Evolutionary conservation across 2,797 vertebrate species (phyloP), one percentile per base, ranked within the genome.

Genomic region (Amblyraja radiata): DNA sequence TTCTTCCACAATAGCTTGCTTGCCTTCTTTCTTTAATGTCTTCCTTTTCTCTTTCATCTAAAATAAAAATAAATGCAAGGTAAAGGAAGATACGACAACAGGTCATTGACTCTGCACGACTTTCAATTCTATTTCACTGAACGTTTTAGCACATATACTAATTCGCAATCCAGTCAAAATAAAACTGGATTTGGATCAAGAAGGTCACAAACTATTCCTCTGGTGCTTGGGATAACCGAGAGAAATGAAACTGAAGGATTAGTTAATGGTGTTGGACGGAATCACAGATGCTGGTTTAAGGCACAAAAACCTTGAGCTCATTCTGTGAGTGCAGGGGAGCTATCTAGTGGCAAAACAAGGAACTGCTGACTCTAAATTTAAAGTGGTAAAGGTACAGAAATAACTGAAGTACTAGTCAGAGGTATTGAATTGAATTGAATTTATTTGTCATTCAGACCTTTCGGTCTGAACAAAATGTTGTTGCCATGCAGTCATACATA

Each of bases 1-100:
- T 94, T 99, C 99, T 93, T 99, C 98, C 83, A 99, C 95, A 54
- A 94, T 94, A 93, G 95, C 94, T 88, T 96, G 21, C 94, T 99
- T 99, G 63, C 99, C 98, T 7, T 99, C 98, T 94, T 99, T 99
- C 96, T 99, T 99, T 90, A 99, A 93, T 94, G 98, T 98, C 95
- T 99, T 99, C 96, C 96, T 99, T 96, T 99, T 98, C 95, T 99
- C 98, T 95, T 97, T 98, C 94, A 98, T 98, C 99, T 99, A 93
- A 94, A 94, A 94, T 94, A 0, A 21, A 93, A 93, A 94, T 54
- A 68, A 39, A 58, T 54, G 46, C 46, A 54, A 54, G 46, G 46
- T 54, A 28, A 65, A 88, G 14, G 63, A 36, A 88, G 36, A 65
- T 88, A 65, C n/a, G 16, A 39, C 61, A 88, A 39, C 61, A 88